Percentiles rank a stretch among this genome's conserved stretches.
phyloP scores from a whole-genome alignment of 2,113 vertebrate species.

The Donacobius atricapilla region DNA sequence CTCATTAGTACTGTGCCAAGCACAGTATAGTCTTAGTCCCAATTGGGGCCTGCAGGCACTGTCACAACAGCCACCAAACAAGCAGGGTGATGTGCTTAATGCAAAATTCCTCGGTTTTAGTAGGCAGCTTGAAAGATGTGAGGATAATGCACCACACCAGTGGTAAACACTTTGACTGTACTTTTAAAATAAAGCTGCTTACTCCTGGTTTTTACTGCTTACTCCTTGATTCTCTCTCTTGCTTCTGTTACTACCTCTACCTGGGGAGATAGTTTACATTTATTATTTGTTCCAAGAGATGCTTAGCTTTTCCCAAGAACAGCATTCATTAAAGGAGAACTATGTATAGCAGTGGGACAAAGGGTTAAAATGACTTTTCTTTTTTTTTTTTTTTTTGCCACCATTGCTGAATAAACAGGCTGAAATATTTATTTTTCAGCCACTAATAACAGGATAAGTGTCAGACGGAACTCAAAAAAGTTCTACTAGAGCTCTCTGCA shows the following conservation, averaged over 20 bases:
- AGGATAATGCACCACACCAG: background rate
- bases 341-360: background rate
- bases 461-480: background rate
- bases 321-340: background rate
- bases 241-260: background rate
- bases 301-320: background rate
- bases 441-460: background rate
- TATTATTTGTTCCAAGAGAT: slow-evolving; percentile 1
- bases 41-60: background rate
- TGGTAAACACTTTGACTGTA: background rate
- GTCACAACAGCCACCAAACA: background rate
- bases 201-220: slow-evolving; percentile 7
- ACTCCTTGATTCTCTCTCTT: background rate
- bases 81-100: background rate
- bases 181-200: slow-evolving; percentile 19
- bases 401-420: background rate
- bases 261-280: background rate
- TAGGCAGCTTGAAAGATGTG: background rate
- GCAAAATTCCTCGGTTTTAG: background rate
- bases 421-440: background rate
- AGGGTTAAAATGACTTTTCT: background rate
- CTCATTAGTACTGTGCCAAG: background rate
- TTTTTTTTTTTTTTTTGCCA: background rate
- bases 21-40: background rate
- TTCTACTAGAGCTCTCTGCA: background rate